A percentile compares a stretch with the other conserved stretches of the same genome.
phyloP scores from a whole-genome alignment of 2,113 vertebrate genomes.

The Procavia capensis region DNA sequence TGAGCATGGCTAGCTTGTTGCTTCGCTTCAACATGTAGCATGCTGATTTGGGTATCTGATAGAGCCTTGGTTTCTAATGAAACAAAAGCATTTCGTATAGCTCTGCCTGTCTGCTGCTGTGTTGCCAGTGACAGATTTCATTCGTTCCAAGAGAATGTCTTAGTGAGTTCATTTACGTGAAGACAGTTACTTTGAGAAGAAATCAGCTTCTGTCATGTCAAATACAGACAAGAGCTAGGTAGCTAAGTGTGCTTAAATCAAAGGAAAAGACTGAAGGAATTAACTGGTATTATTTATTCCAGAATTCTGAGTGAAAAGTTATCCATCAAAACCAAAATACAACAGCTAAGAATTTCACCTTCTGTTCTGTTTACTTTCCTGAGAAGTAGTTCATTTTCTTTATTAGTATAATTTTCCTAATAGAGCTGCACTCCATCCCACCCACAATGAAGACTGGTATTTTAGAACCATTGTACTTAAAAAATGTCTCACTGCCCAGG shows the following conservation, averaged over 20 bases:
- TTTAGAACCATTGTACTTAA: not conserved
- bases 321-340: not conserved
- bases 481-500: not conserved
- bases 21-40: not conserved
- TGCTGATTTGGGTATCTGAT: not conserved
- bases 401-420: not conserved
- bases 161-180: not conserved
- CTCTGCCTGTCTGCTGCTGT: not conserved
- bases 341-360: not conserved
- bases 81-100: not conserved
- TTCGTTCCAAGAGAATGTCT: not conserved
- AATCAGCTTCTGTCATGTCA: not conserved
- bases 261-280: not conserved
- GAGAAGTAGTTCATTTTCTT: not conserved
- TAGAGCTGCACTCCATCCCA: not conserved
- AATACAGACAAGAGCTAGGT: not conserved
- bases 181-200: slow-evolving; percentile 26
- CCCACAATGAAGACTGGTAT: not conserved
- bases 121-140: not conserved
- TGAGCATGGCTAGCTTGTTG: not conserved
- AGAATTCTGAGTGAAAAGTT: not conserved
- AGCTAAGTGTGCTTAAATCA: not conserved
- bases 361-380: not conserved
- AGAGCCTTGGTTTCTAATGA: not conserved
- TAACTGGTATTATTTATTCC: not conserved